Conservation (phyloP, 2,113 vertebrate genomes). For the Lepus europaeus region DNA sequence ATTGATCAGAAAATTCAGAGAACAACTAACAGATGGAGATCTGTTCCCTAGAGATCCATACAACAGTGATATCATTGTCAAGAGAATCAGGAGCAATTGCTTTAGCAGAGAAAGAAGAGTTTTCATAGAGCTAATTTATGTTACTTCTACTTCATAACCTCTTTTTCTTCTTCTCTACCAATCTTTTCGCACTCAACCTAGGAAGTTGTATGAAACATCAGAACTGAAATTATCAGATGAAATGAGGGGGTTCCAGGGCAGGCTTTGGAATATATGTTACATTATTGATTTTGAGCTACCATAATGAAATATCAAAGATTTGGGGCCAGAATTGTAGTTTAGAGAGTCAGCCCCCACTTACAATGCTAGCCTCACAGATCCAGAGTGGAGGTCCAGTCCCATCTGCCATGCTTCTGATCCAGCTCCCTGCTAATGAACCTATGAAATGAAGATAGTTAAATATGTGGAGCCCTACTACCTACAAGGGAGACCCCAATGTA, state of each 20-base stretch:
- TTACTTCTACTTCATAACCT: background rate
- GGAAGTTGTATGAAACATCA: rapidly evolving
- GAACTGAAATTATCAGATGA: background rate
- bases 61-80: background rate
- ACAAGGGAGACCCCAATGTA: too few species aligned
- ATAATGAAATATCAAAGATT: too few species aligned
- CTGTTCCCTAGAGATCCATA: background rate
- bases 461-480: too few species aligned
- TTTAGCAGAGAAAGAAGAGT: background rate
- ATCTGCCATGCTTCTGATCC: too few species aligned
- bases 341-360: too few species aligned
- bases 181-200: background rate
- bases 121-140: background rate
- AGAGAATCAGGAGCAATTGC: background rate
- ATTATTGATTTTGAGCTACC: too few species aligned
- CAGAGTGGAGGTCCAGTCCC: too few species aligned
- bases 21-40: background rate
- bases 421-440: too few species aligned
- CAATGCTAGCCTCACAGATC: too few species aligned
- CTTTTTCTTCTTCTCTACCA: background rate
- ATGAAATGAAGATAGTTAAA: too few species aligned
- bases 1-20: background rate
- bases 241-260: background rate
- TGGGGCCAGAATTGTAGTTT: too few species aligned
- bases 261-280: too few species aligned